These are phyloP conservation scores for Tetramorium alpestre DNA, from an alignment of 1,140 invertebrate species.

Conservation along the genomic window DNA sequence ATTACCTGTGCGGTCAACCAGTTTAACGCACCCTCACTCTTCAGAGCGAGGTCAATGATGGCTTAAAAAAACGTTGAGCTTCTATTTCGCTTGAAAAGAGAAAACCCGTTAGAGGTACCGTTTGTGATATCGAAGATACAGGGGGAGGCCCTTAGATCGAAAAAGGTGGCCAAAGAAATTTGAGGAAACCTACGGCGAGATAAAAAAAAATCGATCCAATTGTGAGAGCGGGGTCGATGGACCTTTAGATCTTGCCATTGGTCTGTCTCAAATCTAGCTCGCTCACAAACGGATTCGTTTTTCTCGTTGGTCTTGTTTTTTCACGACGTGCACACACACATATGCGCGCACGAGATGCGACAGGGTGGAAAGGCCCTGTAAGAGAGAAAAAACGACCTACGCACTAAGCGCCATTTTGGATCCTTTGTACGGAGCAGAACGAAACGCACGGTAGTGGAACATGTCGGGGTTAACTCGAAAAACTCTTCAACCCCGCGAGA, in stretches of 20 bases:
- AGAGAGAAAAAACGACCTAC: slow-evolving; percentile 38
- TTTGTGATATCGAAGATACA: slow-evolving; percentile 49
- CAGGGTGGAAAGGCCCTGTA: slow-evolving; percentile 37
- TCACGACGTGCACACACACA: slow-evolving; percentile 7
- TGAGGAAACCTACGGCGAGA: slow-evolving; percentile 59
- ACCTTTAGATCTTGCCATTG: slow-evolving; percentile 26
- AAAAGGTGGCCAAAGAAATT: slow-evolving; percentile 63
- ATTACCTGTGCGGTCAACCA: slow-evolving; percentile 26
- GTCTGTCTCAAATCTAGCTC: slow-evolving; percentile 29
- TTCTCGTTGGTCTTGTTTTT: slow-evolving; percentile 48
- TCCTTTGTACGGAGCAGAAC: slow-evolving; percentile 74
- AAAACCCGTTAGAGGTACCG: slow-evolving; percentile 72
- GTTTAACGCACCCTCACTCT: slow-evolving; percentile 26
- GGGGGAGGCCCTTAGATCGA: slow-evolving; percentile 37
- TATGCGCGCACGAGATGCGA: slow-evolving; percentile 19
- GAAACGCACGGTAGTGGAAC: slow-evolving; percentile 34
- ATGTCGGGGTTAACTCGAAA: slow-evolving; percentile 78
- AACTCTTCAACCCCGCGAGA: slow-evolving; percentile 76
- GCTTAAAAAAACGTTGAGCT: slow-evolving; percentile 41
- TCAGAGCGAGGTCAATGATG: slow-evolving; percentile 15
- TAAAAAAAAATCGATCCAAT: slow-evolving; percentile 57
- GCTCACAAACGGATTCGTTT: slow-evolving; percentile 56
- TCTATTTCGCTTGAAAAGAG: slow-evolving; percentile 66
- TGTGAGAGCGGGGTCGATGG: slow-evolving; percentile 57
- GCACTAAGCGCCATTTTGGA: slow-evolving; percentile 71